These are phyloP conservation scores for Lepidotrigona ventralis DNA, from an alignment of 1,140 invertebrate species.

Conservation along the genomic window DNA sequence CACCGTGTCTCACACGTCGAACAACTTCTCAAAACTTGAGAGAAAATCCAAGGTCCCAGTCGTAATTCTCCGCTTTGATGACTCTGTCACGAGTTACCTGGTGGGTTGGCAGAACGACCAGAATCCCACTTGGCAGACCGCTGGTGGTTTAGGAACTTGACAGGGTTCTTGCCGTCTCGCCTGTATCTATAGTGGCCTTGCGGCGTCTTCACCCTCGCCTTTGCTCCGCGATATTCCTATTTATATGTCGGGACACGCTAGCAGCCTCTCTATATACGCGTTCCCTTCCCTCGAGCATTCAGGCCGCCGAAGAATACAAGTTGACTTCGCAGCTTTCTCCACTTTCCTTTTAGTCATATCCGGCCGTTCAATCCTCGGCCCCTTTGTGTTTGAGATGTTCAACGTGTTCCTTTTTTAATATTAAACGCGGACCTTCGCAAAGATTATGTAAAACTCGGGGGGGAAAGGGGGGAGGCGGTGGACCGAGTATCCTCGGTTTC, in stretches of 20 bases:
- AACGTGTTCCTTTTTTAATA: not conserved
- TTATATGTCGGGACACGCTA: constrained; percentile 49
- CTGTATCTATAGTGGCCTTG: constrained; percentile 12
- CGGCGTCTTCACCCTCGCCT: constrained; percentile 37
- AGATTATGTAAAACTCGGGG: not conserved
- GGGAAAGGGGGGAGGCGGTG: too few relatives aligned
- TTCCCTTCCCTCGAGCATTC: constrained; percentile 4
- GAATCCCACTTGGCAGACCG: constrained; percentile 62
- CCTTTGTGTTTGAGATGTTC: not conserved
- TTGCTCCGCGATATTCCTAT: constrained; percentile 57
- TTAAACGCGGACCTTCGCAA: not conserved
- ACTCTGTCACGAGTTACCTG: constrained; percentile 56
- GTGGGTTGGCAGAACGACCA: constrained; percentile 39
- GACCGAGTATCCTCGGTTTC: not conserved
- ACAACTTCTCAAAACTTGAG: constrained; percentile 19
- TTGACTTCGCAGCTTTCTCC: constrained; percentile 9
- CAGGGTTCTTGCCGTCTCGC: constrained; percentile 17
- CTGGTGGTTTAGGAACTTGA: constrained; percentile 56
- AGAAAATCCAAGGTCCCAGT: constrained; percentile 49
- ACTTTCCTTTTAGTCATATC: too few relatives aligned
- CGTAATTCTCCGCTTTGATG: constrained; percentile 62
- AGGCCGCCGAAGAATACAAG: constrained; percentile 29
- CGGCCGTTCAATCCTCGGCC: not conserved
- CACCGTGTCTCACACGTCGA: constrained; percentile 20
- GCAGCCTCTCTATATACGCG: constrained; percentile 22